phyloP scores from a whole-genome alignment of 2,797 vertebrate species.

The Huso huso region DNA sequence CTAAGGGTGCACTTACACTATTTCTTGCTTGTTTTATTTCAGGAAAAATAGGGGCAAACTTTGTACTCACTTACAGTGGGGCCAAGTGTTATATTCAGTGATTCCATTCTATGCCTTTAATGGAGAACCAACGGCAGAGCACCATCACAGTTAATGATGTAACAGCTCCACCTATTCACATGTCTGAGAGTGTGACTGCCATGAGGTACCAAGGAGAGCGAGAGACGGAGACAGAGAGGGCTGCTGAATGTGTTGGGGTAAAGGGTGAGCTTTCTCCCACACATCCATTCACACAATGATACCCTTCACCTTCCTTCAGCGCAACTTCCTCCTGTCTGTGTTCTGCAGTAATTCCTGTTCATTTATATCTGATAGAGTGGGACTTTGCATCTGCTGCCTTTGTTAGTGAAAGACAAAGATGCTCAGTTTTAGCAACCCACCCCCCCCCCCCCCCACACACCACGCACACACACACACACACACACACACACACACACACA shows the following conservation, averaged over 20 bases:
- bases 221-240: too few relatives aligned
- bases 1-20: too few relatives aligned
- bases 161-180: constrained; percentile 32
- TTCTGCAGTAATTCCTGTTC: too few relatives aligned
- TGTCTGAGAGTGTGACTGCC: constrained; percentile 52
- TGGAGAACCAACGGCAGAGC: background rate
- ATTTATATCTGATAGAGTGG: constrained; percentile 55
- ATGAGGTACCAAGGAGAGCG: too few relatives aligned
- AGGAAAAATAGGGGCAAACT: too few relatives aligned
- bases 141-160: background rate
- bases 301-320: constrained; percentile 26
- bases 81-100: too few relatives aligned
- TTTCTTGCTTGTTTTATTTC: too few relatives aligned
- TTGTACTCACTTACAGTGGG: too few relatives aligned
- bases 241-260: too few relatives aligned
- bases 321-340: constrained; percentile 41
- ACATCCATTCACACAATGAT: constrained; percentile 28
- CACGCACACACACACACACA: too few relatives aligned
- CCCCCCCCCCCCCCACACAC: constrained; percentile 22
- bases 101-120: background rate
- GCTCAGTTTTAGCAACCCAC: constrained; percentile 34
- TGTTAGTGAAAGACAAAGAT: constrained; percentile 6
- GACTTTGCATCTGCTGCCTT: constrained; percentile 18
- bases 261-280: constrained; percentile 14
- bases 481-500: too few relatives aligned